phyloP scores from a whole-genome alignment of 2,113 vertebrate species.

The Amblyornis subalaris region DNA sequence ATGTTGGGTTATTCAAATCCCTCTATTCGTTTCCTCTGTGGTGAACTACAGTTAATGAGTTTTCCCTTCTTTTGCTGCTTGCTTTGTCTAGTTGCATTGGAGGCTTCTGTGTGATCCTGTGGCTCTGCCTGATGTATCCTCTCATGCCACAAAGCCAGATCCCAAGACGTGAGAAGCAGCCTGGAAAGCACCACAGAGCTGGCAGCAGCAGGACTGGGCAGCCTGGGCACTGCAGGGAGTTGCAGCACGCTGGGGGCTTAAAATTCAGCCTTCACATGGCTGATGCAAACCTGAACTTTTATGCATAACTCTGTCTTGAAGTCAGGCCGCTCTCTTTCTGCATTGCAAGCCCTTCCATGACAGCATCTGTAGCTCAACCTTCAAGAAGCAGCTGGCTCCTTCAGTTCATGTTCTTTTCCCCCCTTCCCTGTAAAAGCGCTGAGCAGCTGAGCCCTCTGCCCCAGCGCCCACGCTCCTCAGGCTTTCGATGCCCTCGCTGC shows the following conservation, averaged over 20 bases:
- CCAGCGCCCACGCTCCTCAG: accelerated
- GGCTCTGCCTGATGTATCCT: not conserved
- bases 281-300: not conserved
- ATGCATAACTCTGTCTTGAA: not conserved
- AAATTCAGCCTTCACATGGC: not conserved
- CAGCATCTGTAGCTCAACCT: not conserved
- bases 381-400: not conserved
- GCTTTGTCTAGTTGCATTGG: not conserved
- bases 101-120: not conserved
- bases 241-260: accelerated
- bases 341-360: not conserved
- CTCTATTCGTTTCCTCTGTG: not conserved
- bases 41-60: not conserved
- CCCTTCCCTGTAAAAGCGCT: accelerated
- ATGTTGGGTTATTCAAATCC: not conserved
- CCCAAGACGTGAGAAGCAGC: not conserved
- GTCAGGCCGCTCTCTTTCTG: not conserved
- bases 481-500: accelerated
- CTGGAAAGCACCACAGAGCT: not conserved
- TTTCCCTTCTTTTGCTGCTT: not conserved
- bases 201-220: not conserved
- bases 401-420: not conserved
- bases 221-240: not conserved
- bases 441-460: not conserved
- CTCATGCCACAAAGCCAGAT: accelerated